These are phyloP conservation scores for Haliclona indistincta DNA, from an alignment of 37 sponge, comb jelly and placozoan genomes.

Conservation along the genomic window DNA sequence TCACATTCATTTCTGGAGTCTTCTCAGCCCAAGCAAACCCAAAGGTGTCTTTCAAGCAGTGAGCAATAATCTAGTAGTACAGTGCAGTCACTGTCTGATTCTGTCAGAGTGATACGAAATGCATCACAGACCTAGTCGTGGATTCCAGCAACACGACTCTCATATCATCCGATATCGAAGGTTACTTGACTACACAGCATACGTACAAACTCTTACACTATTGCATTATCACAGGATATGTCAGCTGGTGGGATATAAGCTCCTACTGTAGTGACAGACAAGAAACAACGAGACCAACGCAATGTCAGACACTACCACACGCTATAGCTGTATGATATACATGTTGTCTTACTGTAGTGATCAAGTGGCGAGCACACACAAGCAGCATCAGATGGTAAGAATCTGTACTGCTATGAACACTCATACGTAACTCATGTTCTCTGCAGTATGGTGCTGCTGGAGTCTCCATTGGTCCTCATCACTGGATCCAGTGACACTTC, in stretches of 20 bases:
- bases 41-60: conserved; percentile 59
- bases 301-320: conserved; percentile 10
- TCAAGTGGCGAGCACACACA: neutral
- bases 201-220: too few relatives aligned
- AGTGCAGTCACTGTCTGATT: conserved; percentile 13
- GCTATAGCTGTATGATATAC: neutral
- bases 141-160: conserved; percentile 22
- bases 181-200: conserved; percentile 23
- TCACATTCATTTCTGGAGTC: conserved; percentile 85
- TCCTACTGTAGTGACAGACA: conserved; percentile 25
- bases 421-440: neutral
- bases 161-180: conserved; percentile 49
- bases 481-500: conserved; percentile 61
- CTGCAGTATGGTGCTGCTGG: conserved; percentile 50
- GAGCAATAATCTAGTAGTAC: conserved; percentile 21
- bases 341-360: neutral
- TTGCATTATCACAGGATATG: conserved; percentile 18
- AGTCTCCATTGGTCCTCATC: conserved; percentile 26
- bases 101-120: neutral
- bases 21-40: conserved; percentile 43
- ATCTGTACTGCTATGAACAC: neutral
- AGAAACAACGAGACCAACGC: conserved; percentile 11
- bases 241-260: conserved; percentile 37
- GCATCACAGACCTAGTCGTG: conserved; percentile 37
- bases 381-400: neutral